Evolutionary conservation across 2,113 vertebrate genomes (phyloP), one percentile per base, ranked within the genome.

Genomic region (Elachura formosa): DNA sequence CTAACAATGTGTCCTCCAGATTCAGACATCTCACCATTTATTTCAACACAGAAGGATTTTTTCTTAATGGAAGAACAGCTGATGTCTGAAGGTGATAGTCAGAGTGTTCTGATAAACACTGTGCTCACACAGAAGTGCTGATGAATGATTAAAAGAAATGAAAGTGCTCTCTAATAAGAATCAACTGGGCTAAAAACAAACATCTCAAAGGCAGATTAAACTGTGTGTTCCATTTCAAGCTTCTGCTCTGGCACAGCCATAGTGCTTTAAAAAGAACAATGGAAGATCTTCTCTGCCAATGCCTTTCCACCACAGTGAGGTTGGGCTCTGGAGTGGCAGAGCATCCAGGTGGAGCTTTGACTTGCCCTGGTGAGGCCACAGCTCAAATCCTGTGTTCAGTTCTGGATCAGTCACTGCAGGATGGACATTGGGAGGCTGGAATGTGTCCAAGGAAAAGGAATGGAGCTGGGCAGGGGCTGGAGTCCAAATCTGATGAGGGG

Each of bases 391-490:
- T 33, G 14, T 3, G 31, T 36, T 36, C 43, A 28, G 12, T 19
- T 56, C 26, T 49, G 1, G 8, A 5, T 3, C 34, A 3, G 3
- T 33, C 36, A 49, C 49, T 56, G 15, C 14, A 23, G 41, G 14
- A 49, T 13, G 19, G 26, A 56, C 26, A 64, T 19, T 3, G 43
- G 58, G 10, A 22, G 10, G 14, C 21, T 72, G 49, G 31, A 79
- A 58, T 0, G 0, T 34, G 25, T 55, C 40, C 41, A 48, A 41
- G 2, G 14, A 48, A 72, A 72, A 14, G 49, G 34, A 41, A 41
- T 0, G 0, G 40, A 55, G 25, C 11, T 48, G 64, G 34, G 20
- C 4, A 71, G 34, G 25, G 25, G 0, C 7, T 54, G 24, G 29
- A 71, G 28, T 16, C 20, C 3, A 52, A 19, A 19, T 52, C 51